A percentile compares a stretch with the other conserved stretches of the same genome.
phyloP scores from a whole-genome alignment of 1,140 invertebrate species.

The Frieseomelitta varia region DNA sequence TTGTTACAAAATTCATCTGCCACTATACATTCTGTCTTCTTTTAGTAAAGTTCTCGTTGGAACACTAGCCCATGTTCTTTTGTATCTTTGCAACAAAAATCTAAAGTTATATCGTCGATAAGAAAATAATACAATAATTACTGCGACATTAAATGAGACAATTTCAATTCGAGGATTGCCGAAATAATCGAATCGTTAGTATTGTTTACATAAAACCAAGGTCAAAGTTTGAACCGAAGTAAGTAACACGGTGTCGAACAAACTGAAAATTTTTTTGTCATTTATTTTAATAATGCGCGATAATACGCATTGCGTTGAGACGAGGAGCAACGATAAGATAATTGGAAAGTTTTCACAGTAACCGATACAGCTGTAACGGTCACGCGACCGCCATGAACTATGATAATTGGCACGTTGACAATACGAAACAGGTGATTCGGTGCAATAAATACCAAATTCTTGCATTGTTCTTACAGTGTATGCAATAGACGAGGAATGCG shows the following conservation, averaged over 20 bases:
- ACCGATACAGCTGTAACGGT: not conserved
- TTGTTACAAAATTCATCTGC: no score
- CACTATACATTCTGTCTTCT: no score
- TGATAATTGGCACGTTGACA: constrained; percentile 16
- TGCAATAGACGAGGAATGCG: not conserved
- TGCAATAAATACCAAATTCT: not conserved
- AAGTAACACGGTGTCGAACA: not conserved
- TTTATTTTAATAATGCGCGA: not conserved
- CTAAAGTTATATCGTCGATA: not conserved
- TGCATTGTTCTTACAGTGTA: not conserved
- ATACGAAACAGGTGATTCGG: not conserved
- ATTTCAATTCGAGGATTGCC: not conserved
- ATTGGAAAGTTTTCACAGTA: not conserved
- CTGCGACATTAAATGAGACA: not conserved
- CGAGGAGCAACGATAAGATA: not conserved
- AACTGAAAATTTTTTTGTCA: not conserved
- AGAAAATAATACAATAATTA: not conserved
- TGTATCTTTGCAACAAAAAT: not conserved
- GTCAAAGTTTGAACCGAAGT: not conserved
- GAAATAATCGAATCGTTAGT: not conserved
- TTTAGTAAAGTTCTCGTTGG: no score
- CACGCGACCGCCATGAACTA: not conserved
- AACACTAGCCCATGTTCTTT: not conserved
- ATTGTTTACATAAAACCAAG: constrained; percentile 35
- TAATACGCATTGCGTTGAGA: not conserved